Base-by-base conservation (phyloP, 2,797 vertebrate species). In the Synaphobranchus kaupii region DNA sequence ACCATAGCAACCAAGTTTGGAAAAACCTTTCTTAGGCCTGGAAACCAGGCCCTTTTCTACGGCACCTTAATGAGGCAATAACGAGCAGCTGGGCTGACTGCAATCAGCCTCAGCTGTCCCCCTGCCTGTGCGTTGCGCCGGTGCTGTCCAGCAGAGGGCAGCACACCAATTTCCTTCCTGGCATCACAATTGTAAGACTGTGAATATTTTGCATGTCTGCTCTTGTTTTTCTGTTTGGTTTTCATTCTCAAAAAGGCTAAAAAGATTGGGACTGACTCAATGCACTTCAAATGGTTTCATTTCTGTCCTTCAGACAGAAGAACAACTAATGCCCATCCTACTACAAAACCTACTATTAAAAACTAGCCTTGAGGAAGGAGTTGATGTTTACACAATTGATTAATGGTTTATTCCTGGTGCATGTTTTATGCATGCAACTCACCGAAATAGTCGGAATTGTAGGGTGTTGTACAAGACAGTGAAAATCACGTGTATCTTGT, bases 311-410 rank as follows among this genome's bases (percentile, higher is more conserved):
- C n/a, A 83, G n/a, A 83, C n/a, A 54, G 25, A 44, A 90, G 91
- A 90, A 89, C 91, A 87, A 90, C 90, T 92, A 90, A 92, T 91
- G 84, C 78, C 52, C 52, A 22, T n/a, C n/a, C 60, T 22, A 63
- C 63, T 68, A n/a, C 25, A 7, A 34, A 8, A 39, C 39, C 76
- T 25, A 22, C 17, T 80, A 20, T 48, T 48, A 12, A 22, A 20
- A 71, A 10, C 76, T 80, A 20, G 44, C 44, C 12, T 25, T 47
- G 76, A 47, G 71, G 71, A 76, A 76, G 71, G 10, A 17, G 34
- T 76, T 39, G 5, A 6, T 31, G 66, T 76, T 76, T 76, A 76
- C 0, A 15, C 34, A 76, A 34, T 15, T 76, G 15, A 34, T 39
- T 15, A 20, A 68, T 31, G n/a, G 12, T 76, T 39, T 34, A 31